Base-by-base conservation (phyloP, 2,888 invertebrate species). In the Calameuta filiformis region DNA sequence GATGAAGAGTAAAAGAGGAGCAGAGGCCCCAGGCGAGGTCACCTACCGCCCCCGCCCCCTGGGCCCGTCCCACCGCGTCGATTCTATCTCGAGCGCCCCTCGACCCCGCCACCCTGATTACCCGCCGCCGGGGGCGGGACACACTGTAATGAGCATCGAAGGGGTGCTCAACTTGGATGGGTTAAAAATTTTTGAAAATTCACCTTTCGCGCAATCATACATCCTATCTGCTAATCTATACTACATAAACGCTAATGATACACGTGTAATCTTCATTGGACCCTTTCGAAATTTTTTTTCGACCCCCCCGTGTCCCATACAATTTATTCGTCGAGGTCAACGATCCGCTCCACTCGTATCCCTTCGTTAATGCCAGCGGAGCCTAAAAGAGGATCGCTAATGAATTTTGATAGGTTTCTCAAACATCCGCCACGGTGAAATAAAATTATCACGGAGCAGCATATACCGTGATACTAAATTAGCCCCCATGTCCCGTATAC, bases 1-100 rank as follows among this genome's bases (percentile, higher is more conserved):
- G 75, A 68, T 12, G 81, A 82, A 82, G 73, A 78, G 80, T 81
- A 77, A 79, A 79, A 85, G 84, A 85, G 88, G 85, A 85, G 89
- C 83, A 87, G 86, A 87, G 89, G 90, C 91, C 87, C 87, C 88
- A 87, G 91, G 91, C 91, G 91, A 91, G 91, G 91, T 91, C 91
- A 90, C 88, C 90, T 86, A 87, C 87, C 89, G 88, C 90, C 90
- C 89, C 85, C 88, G 84, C 85, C 85, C 82, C 76, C 76, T 75
- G 77, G 75, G 37, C 82, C 85, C 83, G 81, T 82, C 80, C 84
- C 81, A 81, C 81, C 83, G 82, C 83, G 83, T 81, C 85, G 81
- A 85, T 81, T 86, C 74, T 74, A 80, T 84, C 81, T 77, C 80
- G 82, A 78, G 75, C 73, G 73, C 77, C 83, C 85, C 84, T 73